Evolutionary conservation across 2,888 invertebrate genomes (phyloP), one percentile per base, ranked within the genome.

Genomic region (Plebejus anna): DNA sequence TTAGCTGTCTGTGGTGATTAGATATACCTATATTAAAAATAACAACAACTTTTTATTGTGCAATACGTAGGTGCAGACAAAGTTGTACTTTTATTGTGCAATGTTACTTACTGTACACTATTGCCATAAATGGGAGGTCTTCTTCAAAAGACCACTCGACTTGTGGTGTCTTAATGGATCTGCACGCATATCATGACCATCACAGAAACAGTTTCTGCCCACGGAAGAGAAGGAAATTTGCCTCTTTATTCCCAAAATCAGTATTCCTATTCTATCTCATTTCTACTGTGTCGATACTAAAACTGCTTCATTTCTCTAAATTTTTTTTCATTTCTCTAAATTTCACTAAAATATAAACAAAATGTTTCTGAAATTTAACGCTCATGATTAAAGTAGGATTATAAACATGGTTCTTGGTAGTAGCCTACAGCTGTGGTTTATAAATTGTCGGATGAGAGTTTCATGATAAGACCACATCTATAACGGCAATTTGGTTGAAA

Each of bases 401-500:
- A 22, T 22, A 57, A 57, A 16, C n/a, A 57, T 16, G 57, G 22
- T 22, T 22, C 22, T 22, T 22, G 22, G 16, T 57, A 57, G 6
- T n/a, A 47, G 2, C 47, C 22, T 7, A 9, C 22, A 22, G 22
- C 59, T 59, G 59, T 9, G 22, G 22, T 4, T 36, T 6, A 70
- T 71, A 71, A 71, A 42, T 38, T 7, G 42, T n/a, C 0, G n/a
- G 13, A 70, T n/a, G 38, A 42, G 38, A 42, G 9, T 42, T 42
- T 71, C 42, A 73, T 73, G 73, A 73, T 51, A 73, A 55, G 32
- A 32, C 51, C 73, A 51, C 73, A 73, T 75, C 13, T 59, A 55
- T 77, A 71, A 55, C 57, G 22, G n/a, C 28, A 70, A 57, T 38
- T 71, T 38, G 55, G 76, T 38, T 71, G 75, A 66, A 76, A 75